phyloP scores from a whole-genome alignment of 2,888 invertebrate genomes.

The Agrotis puta region DNA sequence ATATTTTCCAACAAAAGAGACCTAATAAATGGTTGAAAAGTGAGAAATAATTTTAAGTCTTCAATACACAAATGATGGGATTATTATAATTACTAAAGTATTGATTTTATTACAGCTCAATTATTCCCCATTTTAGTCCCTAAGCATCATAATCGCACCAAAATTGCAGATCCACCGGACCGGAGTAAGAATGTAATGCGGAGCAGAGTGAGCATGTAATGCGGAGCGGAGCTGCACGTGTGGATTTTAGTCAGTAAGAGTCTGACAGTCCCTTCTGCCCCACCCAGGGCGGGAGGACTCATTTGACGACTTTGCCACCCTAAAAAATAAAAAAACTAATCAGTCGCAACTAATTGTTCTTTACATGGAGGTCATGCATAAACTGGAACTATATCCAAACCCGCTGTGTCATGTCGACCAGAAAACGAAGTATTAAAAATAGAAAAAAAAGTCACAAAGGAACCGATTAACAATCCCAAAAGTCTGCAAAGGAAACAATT shows the following conservation, averaged over 20 bases:
- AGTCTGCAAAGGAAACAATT: conserved; percentile 34
- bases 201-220: too few species aligned
- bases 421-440: neutral
- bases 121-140: neutral
- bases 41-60: conserved; percentile 1
- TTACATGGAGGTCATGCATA: too few species aligned
- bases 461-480: conserved; percentile 23
- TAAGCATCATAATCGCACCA: neutral
- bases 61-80: neutral
- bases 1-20: conserved; percentile 13
- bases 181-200: too few species aligned
- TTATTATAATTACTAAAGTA: neutral
- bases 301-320: too few species aligned
- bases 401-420: neutral
- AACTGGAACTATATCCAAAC: neutral
- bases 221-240: too few species aligned
- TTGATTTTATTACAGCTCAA: neutral
- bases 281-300: too few species aligned
- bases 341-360: too few species aligned
- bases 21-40: conserved; percentile 13
- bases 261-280: too few species aligned
- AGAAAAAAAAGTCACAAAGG: conserved; percentile 4
- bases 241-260: too few species aligned
- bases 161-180: too few species aligned
- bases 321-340: too few species aligned